Conservation (phyloP, 2,113 vertebrate species). For the Notothenia coriiceps region DNA sequence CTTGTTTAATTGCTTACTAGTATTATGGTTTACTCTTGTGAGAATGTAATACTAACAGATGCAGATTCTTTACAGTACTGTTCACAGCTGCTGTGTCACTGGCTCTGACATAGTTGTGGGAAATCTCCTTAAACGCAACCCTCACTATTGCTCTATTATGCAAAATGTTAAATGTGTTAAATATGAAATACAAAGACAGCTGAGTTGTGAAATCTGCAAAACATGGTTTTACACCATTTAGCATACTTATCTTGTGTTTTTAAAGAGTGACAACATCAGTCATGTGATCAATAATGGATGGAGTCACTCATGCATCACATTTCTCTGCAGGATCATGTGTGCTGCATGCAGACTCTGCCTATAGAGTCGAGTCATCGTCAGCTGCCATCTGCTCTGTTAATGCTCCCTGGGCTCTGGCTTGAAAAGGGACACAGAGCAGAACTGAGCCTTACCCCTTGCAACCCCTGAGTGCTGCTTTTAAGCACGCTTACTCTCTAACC, state of each 20-base stretch:
- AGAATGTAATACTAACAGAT: not conserved
- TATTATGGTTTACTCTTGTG: not conserved
- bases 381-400: not conserved
- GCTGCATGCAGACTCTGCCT: not conserved
- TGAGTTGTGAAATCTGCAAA: too few species aligned
- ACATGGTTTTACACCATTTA: too few species aligned
- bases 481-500: not conserved
- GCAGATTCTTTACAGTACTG: not conserved
- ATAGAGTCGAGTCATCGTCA: not conserved
- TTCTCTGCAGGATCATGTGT: not conserved
- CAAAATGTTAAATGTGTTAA: too few species aligned
- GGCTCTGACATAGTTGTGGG: too few species aligned
- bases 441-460: not conserved
- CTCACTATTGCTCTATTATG: too few species aligned
- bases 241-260: too few species aligned
- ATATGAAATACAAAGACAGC: too few species aligned
- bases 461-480: slow-evolving; percentile 22
- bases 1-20: too few species aligned
- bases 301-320: not conserved
- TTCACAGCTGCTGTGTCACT: not conserved
- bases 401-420: not conserved
- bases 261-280: too few species aligned
- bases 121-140: too few species aligned
- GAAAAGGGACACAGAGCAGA: slow-evolving; percentile 3
- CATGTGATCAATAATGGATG: too few species aligned